These are phyloP conservation scores for Scrobipalpa costella DNA, from an alignment of 2,888 invertebrate genomes.

Conservation along the genomic window DNA sequence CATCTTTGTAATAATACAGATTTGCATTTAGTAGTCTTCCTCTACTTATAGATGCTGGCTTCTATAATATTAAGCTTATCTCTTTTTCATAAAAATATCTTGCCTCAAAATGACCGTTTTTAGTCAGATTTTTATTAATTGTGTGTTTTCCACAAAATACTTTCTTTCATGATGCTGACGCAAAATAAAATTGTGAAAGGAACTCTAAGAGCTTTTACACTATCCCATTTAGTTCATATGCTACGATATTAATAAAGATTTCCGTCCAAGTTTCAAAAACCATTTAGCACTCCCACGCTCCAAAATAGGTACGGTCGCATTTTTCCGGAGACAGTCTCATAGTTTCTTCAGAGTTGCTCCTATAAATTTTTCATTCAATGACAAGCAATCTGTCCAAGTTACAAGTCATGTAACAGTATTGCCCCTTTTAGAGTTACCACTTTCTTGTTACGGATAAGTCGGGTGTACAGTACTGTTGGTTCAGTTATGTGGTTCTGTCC, in stretches of 20 bases:
- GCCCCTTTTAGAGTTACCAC: constrained; percentile 29
- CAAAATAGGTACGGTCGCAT: constrained; percentile 4
- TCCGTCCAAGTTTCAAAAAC: neutral
- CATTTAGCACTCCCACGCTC: constrained; percentile 5
- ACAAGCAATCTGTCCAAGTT: constrained; percentile 25
- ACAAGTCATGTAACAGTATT: constrained; percentile 29
- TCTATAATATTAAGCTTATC: too few species aligned
- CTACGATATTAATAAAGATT: neutral
- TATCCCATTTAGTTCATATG: too few species aligned
- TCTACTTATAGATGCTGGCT: too few species aligned
- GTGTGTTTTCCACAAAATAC: too few species aligned
- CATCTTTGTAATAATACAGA: too few species aligned
- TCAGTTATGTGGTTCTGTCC: constrained; percentile 29
- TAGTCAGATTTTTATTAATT: too few species aligned
- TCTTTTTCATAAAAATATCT: too few species aligned
- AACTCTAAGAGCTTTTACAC: too few species aligned
- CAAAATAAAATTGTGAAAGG: too few species aligned
- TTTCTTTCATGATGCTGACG: too few species aligned
- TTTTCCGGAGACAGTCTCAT: constrained; percentile 19
- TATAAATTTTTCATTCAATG: constrained; percentile 24
- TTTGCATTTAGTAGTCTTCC: too few species aligned
- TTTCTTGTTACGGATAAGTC: constrained; percentile 27
- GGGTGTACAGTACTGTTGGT: constrained; percentile 10
- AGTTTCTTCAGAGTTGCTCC: neutral
- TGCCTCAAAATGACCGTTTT: too few species aligned